Conservation (phyloP, 2,113 vertebrate species). For the Brachionichthys hirsutus region DNA sequence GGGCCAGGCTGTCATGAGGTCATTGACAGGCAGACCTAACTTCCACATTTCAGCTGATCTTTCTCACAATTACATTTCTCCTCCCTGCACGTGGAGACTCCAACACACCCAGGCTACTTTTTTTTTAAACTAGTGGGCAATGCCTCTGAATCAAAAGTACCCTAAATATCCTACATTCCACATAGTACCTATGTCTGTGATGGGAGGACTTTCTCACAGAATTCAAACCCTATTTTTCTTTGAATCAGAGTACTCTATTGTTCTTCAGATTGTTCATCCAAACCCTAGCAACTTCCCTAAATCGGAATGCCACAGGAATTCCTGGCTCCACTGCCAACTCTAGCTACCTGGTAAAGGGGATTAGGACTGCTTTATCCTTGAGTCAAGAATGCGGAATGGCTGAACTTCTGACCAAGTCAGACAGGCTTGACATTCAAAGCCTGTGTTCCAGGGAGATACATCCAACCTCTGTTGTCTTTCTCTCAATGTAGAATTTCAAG, state of each 20-base stretch:
- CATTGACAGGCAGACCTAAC: constrained; percentile 36
- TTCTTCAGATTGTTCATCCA: constrained; percentile 76
- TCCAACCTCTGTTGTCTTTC: constrained; percentile 40
- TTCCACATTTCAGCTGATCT: not conserved
- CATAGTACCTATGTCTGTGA: constrained; percentile 61
- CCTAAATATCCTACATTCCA: constrained; percentile 60
- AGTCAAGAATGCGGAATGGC: constrained; percentile 84
- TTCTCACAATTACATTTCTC: constrained; percentile 4
- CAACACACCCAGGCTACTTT: constrained; percentile 25
- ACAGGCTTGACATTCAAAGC: constrained; percentile 73
- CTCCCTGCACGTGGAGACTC: constrained; percentile 22
- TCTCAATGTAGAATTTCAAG: constrained; percentile 23
- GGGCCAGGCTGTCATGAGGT: constrained; percentile 40
- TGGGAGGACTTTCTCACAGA: constrained; percentile 72
- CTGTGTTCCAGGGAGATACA: constrained; percentile 55
- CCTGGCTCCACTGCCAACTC: constrained; percentile 79
- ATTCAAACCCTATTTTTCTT: constrained; percentile 75
- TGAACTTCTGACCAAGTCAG: constrained; percentile 83
- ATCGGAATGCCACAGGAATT: constrained; percentile 85
- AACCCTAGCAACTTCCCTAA: constrained; percentile 83
- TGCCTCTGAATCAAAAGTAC: constrained; percentile 45
- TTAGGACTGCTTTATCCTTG: constrained; percentile 85
- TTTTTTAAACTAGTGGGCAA: constrained; percentile 21
- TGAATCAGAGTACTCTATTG: constrained; percentile 74
- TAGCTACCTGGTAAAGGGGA: constrained; percentile 85